phyloP scores from a whole-genome alignment of 1,140 invertebrate species.

The Drosophila chauvacae region DNA sequence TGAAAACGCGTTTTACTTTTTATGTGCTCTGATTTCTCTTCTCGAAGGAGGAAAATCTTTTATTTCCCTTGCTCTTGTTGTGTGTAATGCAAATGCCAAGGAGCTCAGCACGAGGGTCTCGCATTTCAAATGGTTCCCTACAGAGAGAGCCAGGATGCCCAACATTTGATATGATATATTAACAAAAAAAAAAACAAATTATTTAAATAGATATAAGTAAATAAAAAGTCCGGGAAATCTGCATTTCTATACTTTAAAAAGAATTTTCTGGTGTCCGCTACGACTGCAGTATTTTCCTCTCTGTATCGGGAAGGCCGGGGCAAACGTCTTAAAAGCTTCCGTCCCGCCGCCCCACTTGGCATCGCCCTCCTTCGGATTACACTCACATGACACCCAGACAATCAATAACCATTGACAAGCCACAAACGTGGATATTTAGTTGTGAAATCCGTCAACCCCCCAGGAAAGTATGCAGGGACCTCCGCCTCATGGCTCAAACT shows the following conservation, averaged over 20 bases:
- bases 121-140: conserved; percentile 50
- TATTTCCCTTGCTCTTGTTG: conserved; percentile 52
- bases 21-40: conserved; percentile 41
- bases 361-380: conserved; percentile 3
- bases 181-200: neutral
- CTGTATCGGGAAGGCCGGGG: conserved; percentile 2
- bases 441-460: conserved; percentile 58
- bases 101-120: conserved; percentile 42
- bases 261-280: neutral
- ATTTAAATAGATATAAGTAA: neutral
- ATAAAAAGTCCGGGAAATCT: neutral
- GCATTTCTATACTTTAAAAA: neutral
- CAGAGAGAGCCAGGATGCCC: neutral
- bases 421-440: conserved; percentile 69
- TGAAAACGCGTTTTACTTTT: conserved; percentile 68
- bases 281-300: neutral
- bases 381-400: conserved; percentile 74
- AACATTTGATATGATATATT: neutral
- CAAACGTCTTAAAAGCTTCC: conserved; percentile 75
- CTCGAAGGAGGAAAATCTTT: conserved; percentile 42
- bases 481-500: conserved; percentile 41
- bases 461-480: conserved; percentile 55
- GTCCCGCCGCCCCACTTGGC: conserved; percentile 53
- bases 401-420: conserved; percentile 79
- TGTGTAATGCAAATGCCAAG: conserved; percentile 49